Conservation (phyloP, 2,113 vertebrate species). For the Halcyon malimbica region DNA sequence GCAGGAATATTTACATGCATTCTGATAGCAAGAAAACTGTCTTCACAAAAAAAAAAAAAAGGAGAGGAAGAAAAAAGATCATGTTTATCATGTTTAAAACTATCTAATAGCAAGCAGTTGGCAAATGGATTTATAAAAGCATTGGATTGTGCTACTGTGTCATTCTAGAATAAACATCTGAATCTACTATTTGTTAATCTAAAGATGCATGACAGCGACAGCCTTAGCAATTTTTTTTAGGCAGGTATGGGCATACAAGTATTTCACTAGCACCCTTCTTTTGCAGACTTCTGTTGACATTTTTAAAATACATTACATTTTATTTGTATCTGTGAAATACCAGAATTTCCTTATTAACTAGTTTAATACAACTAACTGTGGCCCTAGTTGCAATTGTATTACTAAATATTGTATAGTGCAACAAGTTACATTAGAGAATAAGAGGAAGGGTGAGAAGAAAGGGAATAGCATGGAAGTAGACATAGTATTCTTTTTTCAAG, state of each 20-base stretch:
- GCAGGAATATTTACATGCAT: not conserved
- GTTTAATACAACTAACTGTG: not conserved
- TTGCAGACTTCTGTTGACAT: not conserved
- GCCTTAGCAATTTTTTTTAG: not conserved
- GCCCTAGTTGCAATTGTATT: not conserved
- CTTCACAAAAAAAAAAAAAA: not conserved
- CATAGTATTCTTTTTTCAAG: not conserved
- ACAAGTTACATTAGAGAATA: not conserved
- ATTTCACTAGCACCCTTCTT: not conserved
- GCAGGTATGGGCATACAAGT: not conserved
- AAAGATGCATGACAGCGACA: not conserved
- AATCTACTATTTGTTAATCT: not conserved
- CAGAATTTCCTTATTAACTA: not conserved
- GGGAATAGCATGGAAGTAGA: not conserved
- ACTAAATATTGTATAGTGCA: not conserved
- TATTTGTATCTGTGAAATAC: not conserved
- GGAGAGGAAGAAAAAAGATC: rapidly evolving
- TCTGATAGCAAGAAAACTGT: not conserved
- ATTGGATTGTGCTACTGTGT: not conserved
- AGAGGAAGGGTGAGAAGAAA: too few relatives aligned
- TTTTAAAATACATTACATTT: not conserved
- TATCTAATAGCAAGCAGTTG: constrained; percentile 3
- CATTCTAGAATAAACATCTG: not conserved
- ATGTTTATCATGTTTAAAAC: constrained; percentile 7
- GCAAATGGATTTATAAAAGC: not conserved